Evolutionary conservation across 2,888 invertebrate species (phyloP).

Genomic region (Acanthosepion esculentum): DNA sequence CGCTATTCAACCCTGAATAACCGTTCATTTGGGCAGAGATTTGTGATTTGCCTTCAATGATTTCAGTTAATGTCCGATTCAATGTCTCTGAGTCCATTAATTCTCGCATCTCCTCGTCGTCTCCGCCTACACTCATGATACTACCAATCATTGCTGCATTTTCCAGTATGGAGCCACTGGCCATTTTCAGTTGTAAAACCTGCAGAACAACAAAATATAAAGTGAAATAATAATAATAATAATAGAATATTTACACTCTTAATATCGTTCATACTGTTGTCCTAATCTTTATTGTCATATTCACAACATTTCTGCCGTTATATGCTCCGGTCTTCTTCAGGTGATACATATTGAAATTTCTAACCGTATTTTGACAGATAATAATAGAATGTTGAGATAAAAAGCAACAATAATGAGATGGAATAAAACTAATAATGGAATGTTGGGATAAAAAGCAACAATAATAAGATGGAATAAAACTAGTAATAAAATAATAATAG

Average conservation of each 20-base stretch:
- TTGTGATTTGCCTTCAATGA: conserved; percentile 63
- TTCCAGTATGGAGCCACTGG: conserved; percentile 54
- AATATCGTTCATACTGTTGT: too few species aligned
- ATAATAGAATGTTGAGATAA: too few species aligned
- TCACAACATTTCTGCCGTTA: too few species aligned
- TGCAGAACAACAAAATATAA: conserved; percentile 53
- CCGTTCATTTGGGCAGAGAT: not conserved
- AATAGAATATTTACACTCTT: not conserved
- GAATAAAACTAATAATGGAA: not conserved
- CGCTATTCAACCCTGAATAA: not conserved
- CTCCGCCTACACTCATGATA: conserved; percentile 59
- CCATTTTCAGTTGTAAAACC: conserved; percentile 72
- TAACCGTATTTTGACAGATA: too few species aligned
- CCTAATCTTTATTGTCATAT: too few species aligned
- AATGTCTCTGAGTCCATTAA: conserved; percentile 67
- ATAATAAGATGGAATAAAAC: not conserved
- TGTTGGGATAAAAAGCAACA: not conserved
- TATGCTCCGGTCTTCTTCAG: too few species aligned
- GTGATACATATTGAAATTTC: too few species aligned
- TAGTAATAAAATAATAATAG: not conserved
- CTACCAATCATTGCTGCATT: conserved; percentile 54
- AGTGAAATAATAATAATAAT: not conserved
- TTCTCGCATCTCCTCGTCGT: conserved; percentile 63
- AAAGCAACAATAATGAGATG: too few species aligned
- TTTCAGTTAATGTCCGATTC: conserved; percentile 67